Evolutionary conservation across 2,797 vertebrate genomes (phyloP).

Genomic region (Paramormyrops hopkinsi): DNA sequence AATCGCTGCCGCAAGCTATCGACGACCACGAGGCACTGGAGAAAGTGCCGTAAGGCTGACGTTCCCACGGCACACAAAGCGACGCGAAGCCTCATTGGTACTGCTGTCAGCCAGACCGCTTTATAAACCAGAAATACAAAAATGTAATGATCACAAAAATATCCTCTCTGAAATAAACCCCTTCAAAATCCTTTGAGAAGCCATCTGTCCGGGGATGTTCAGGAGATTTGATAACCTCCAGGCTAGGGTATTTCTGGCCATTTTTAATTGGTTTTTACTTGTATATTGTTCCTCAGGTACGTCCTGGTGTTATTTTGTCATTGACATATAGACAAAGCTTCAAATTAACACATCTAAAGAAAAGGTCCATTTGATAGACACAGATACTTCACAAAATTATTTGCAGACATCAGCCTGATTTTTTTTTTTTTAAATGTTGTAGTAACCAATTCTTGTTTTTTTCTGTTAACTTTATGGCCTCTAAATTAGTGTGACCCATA

Average conservation of each 20-base stretch:
- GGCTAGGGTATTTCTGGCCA: slow-evolving; percentile 30
- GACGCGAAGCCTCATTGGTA: not conserved
- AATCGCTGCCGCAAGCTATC: not conserved
- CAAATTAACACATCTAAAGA: not conserved
- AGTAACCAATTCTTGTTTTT: not conserved
- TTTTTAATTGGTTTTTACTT: slow-evolving; percentile 30
- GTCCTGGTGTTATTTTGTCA: not conserved
- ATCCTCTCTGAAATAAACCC: slow-evolving; percentile 23
- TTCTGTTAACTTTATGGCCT: not conserved
- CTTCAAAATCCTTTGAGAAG: slow-evolving; percentile 24
- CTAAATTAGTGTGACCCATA: not conserved
- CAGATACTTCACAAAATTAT: not conserved
- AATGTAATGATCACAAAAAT: slow-evolving; percentile 12
- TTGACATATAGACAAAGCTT: not conserved
- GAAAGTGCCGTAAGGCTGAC: not conserved
- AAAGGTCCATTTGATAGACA: not conserved
- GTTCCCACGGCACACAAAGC: not conserved
- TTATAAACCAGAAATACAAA: slow-evolving; percentile 17
- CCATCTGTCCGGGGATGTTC: slow-evolving; percentile 22
- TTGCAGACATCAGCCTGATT: not conserved
- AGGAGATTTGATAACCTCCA: slow-evolving; percentile 29
- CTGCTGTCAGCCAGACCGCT: slow-evolving; percentile 22
- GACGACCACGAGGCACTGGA: not conserved
- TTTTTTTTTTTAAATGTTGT: not conserved
- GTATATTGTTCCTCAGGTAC: slow-evolving; percentile 22